Percentiles rank a stretch among this genome's conserved stretches.
Conservation (phyloP, 1,140 invertebrate genomes). For the Apis cerana region DNA sequence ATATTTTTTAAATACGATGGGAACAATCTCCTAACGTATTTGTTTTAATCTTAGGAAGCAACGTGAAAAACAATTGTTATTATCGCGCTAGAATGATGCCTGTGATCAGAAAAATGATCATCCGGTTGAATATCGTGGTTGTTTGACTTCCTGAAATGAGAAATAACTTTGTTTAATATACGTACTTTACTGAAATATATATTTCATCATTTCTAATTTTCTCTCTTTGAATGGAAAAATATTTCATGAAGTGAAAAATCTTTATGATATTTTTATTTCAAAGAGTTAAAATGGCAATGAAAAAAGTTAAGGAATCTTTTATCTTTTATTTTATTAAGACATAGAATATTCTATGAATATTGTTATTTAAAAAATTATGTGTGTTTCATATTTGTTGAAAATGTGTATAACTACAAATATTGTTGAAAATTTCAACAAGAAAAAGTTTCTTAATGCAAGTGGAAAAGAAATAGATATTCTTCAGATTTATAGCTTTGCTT, state of each 20-base stretch:
- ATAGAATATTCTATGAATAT: not conserved
- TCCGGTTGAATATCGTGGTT: constrained; percentile 40
- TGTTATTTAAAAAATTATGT: not conserved
- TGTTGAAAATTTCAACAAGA: too few species aligned
- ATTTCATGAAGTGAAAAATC: not conserved
- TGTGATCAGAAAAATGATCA: constrained; percentile 38
- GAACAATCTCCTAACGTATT: constrained; percentile 55
- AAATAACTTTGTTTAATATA: not conserved
- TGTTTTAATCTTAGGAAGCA: constrained; percentile 54
- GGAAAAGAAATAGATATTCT: not conserved
- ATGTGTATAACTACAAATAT: not conserved
- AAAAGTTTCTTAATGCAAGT: not conserved
- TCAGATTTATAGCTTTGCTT: not conserved
- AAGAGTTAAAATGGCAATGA: too few species aligned
- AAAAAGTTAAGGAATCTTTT: not conserved
- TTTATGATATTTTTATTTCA: too few species aligned
- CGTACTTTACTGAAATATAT: not conserved
- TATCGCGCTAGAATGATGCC: constrained; percentile 57
- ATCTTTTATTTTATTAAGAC: not conserved
- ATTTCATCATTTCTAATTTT: not conserved
- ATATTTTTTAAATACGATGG: constrained; percentile 56
- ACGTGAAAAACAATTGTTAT: constrained; percentile 58
- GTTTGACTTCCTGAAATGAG: constrained; percentile 9
- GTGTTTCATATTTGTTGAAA: not conserved
- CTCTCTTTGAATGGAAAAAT: not conserved